Conservation (phyloP, 35 echinoderm and acorn worm genomes). For the Ophioderma brevispina region DNA sequence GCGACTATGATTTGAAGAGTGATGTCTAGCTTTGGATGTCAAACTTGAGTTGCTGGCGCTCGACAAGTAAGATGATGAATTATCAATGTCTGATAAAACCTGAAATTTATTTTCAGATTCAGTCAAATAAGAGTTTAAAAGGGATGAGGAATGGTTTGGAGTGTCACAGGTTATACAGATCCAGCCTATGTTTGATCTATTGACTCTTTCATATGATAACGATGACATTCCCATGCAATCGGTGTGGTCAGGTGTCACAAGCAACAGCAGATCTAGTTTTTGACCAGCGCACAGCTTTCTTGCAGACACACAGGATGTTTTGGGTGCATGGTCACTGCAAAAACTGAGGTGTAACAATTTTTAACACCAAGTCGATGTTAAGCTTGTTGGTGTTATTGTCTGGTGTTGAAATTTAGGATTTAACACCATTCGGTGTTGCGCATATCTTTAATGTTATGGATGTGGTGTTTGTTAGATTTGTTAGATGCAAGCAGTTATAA, state of each 20-base stretch:
- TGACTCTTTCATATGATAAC: neutral
- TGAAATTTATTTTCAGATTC: neutral
- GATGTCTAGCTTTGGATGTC: too few species aligned
- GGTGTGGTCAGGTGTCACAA: conserved; percentile 29
- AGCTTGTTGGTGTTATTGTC: too few species aligned
- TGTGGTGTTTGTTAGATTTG: too few species aligned
- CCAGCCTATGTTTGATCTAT: neutral
- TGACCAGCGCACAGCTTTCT: conserved; percentile 4
- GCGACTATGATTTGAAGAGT: neutral
- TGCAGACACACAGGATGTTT: neutral
- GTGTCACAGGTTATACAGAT: neutral
- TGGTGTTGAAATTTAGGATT: too few species aligned
- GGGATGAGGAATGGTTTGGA: conserved; percentile 15
- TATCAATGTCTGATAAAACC: neutral
- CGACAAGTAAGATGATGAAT: neutral
- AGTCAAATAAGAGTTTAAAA: neutral
- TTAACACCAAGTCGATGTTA: too few species aligned
- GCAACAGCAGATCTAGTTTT: neutral
- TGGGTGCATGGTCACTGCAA: neutral
- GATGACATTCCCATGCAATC: conserved; percentile 36
- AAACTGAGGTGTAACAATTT: too few species aligned
- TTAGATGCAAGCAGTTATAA: too few species aligned
- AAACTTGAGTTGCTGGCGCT: too few species aligned
- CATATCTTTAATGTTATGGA: too few species aligned
- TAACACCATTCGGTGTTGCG: too few species aligned